Conservation (phyloP, 2,888 invertebrate genomes). For the Clepsis dumicolana region DNA sequence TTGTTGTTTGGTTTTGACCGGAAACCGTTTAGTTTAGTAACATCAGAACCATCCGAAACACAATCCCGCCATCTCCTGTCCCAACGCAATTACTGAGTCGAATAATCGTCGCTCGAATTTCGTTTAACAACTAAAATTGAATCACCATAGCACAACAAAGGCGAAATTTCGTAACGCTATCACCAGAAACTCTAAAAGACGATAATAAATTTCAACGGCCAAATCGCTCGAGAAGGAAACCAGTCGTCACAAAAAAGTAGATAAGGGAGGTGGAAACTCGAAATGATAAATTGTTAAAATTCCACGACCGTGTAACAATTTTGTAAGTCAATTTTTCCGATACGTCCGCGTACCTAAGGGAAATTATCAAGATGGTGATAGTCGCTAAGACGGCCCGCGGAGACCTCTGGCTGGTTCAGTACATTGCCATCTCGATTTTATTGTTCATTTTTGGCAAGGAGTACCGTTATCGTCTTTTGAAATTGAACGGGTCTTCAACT, state of each 20-base stretch:
- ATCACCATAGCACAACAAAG: slow-evolving; percentile 1
- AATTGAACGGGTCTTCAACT: slow-evolving; percentile 24
- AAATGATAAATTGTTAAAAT: slow-evolving; percentile 69
- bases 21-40: not conserved
- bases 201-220: slow-evolving; percentile 16
- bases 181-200: slow-evolving; percentile 3
- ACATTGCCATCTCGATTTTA: slow-evolving; percentile 14
- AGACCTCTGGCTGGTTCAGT: slow-evolving; percentile 17
- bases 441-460: slow-evolving; percentile 23
- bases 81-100: not conserved
- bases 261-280: slow-evolving; percentile 45
- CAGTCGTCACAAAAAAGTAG: slow-evolving; percentile 43
- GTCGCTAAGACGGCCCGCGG: slow-evolving; percentile 51
- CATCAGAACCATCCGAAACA: not conserved
- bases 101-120: slow-evolving; percentile 3
- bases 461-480: slow-evolving; percentile 11
- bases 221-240: slow-evolving; percentile 43
- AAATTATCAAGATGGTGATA: slow-evolving; percentile 65
- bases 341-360: slow-evolving; percentile 64
- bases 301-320: slow-evolving; percentile 62
- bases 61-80: too few species aligned
- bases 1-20: not conserved
- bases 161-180: not conserved
- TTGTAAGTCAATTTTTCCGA: slow-evolving; percentile 66
- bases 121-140: not conserved